Evolutionary conservation across 2,888 invertebrate species (phyloP), one percentile per base, ranked within the genome.

Genomic region (Melipona bicolor): DNA sequence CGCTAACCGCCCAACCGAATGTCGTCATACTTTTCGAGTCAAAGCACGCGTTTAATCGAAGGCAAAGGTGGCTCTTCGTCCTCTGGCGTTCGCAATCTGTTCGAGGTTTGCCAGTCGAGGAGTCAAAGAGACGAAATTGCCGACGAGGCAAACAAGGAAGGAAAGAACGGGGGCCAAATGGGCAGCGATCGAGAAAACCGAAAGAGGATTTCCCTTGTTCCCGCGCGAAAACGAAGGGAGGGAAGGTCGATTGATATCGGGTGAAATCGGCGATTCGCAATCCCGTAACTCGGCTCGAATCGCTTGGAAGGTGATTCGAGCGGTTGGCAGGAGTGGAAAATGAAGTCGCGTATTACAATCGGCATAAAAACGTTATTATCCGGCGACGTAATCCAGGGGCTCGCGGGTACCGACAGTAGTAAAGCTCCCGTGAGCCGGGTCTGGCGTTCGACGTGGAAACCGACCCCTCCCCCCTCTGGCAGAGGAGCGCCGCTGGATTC

Each of bases 331-430:
- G 21, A 27, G n/a, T 21, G 32, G 43, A 36, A 62, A 70, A 59
- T 49, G 36, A 79, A 79, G 71, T 79, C 80, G 79, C 88, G 89
- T 91, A 92, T 91, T 91, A 92, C 91, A 92, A 92, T 90, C 89
- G 89, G 85, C 83, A 92, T 91, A 92, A 92, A 52, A 92, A 91
- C 90, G 90, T 91, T 92, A 92, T 92, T 91, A 92, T 92, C 90
- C 89, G 85, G 36, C 79, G 87, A 79, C 88, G 90, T 92, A 87
- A 89, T 90, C 87, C 83, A n/a, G n/a, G n/a, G n/a, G n/a, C n/a
- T n/a, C 83, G 81, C 78, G 81, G n/a, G 81, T 84, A 76, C 69
- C 83, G 84, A 85, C 82, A 77, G 87, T 84, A 79, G n/a, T n/a
- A n/a, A n/a, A 84, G 79, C 75, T 72, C 59, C 49, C 62, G 82